Conservation (phyloP, 1,140 invertebrate genomes). For the Leptopilina clavipes region DNA sequence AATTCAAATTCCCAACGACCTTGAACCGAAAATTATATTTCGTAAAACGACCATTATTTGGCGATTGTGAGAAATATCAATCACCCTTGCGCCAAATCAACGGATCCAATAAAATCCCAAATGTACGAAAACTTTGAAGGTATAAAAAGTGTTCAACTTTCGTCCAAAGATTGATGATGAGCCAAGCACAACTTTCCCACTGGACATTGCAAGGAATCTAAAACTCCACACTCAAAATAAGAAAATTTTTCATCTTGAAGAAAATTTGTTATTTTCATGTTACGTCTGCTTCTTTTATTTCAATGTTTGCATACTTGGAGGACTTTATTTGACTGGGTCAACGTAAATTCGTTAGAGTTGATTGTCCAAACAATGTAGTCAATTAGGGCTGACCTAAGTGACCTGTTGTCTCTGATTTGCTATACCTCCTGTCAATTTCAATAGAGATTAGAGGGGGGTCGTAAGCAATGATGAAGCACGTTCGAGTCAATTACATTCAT, state of each 20-base stretch:
- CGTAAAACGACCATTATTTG: neutral
- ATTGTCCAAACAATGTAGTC: neutral
- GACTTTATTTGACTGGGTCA: neutral
- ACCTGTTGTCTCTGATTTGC: neutral
- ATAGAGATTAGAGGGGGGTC: neutral
- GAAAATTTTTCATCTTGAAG: neutral
- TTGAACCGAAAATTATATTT: too few relatives aligned
- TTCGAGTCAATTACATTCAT: neutral
- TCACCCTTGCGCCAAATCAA: neutral
- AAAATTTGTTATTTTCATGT: neutral
- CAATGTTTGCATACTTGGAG: too few relatives aligned
- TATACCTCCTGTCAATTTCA: neutral
- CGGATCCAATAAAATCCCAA: constrained; percentile 11
- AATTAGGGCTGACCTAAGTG: constrained; percentile 2
- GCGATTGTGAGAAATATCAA: neutral
- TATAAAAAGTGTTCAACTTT: neutral
- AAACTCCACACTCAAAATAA: neutral
- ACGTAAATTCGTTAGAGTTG: neutral
- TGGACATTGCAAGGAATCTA: neutral
- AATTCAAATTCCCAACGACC: too few relatives aligned
- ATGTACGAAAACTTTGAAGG: constrained; percentile 10
- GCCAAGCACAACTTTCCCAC: neutral
- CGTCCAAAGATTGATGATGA: constrained; percentile 18
- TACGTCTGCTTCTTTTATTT: neutral
- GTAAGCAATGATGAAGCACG: constrained; percentile 1